These are phyloP conservation scores for Champsocephalus esox DNA, from an alignment of 2,797 vertebrate species.

Conservation along the genomic window DNA sequence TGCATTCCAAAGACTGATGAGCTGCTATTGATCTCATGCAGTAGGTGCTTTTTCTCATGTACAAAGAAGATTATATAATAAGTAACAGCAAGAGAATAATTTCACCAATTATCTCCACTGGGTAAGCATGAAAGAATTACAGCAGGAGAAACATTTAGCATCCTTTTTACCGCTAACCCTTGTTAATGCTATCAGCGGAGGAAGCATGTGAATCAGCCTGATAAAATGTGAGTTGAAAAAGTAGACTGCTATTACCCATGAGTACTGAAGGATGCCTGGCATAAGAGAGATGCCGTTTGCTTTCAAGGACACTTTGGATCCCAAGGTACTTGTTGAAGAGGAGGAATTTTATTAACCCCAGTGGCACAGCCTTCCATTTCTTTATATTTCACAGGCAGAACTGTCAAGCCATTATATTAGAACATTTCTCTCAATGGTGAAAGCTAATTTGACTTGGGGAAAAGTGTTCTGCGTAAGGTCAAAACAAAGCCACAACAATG, in stretches of 20 bases:
- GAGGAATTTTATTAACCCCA: conserved; percentile 91
- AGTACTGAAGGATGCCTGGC: conserved; percentile 77
- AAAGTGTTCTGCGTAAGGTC: conserved; percentile 88
- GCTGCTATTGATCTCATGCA: conserved; percentile 78
- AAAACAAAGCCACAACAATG: conserved; percentile 89
- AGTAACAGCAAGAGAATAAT: conserved; percentile 54
- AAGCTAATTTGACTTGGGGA: conserved; percentile 89
- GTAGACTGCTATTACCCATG: conserved; percentile 73
- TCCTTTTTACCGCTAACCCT: conserved; percentile 23
- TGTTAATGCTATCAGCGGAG: conserved; percentile 32
- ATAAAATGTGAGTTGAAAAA: conserved; percentile 60
- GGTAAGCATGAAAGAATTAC: conserved; percentile 40
- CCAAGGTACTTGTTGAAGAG: conserved; percentile 90
- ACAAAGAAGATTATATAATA: conserved; percentile 74
- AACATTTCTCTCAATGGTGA: conserved; percentile 84
- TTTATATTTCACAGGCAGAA: conserved; percentile 83
- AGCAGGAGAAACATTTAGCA: conserved; percentile 33
- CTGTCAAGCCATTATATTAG: conserved; percentile 86
- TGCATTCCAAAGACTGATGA: conserved; percentile 79
- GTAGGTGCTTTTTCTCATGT: conserved; percentile 70
- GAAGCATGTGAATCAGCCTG: conserved; percentile 41
- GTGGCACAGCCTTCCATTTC: conserved; percentile 85
- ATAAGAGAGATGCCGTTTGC: conserved; percentile 81
- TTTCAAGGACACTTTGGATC: conserved; percentile 88
- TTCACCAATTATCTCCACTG: conserved; percentile 61